These are phyloP conservation scores for Phenganax subtilis DNA, from an alignment of 92 coral and sea anemone species.

Conservation along the genomic window DNA sequence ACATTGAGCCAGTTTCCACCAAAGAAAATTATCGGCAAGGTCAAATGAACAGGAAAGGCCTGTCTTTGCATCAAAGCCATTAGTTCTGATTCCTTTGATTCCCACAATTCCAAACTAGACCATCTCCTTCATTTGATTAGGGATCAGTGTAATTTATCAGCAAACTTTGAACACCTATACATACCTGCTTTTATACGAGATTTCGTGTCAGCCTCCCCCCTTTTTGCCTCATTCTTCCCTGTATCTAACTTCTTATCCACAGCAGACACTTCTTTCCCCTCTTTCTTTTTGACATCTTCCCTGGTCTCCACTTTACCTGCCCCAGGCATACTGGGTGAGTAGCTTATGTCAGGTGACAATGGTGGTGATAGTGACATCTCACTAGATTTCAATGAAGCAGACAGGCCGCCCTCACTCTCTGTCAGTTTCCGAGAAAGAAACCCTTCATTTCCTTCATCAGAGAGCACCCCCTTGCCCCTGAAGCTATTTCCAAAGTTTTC, in stretches of 20 bases:
- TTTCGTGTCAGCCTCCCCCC: conserved; percentile 17
- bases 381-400: conserved; percentile 68
- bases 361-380: conserved; percentile 71
- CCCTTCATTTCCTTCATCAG: too few species aligned
- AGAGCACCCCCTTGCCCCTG: conserved; percentile 49
- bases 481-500: conserved; percentile 78
- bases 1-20: not conserved
- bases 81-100: too few species aligned
- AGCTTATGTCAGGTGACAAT: conserved; percentile 64
- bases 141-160: too few species aligned
- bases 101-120: too few species aligned
- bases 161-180: not conserved
- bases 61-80: too few species aligned
- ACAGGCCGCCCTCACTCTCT: conserved; percentile 10
- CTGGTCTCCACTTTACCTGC: conserved; percentile 43
- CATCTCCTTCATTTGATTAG: too few species aligned
- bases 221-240: conserved; percentile 47
- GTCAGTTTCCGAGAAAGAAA: too few species aligned
- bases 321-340: conserved; percentile 61
- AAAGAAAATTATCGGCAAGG: too few species aligned
- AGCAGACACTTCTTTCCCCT: not conserved
- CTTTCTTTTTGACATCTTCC: not conserved
- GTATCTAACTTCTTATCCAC: conserved; percentile 15
- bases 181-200: conserved; percentile 37
- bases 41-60: too few species aligned